Conservation (phyloP, 2,888 invertebrate species). For the Pterostichus niger region DNA sequence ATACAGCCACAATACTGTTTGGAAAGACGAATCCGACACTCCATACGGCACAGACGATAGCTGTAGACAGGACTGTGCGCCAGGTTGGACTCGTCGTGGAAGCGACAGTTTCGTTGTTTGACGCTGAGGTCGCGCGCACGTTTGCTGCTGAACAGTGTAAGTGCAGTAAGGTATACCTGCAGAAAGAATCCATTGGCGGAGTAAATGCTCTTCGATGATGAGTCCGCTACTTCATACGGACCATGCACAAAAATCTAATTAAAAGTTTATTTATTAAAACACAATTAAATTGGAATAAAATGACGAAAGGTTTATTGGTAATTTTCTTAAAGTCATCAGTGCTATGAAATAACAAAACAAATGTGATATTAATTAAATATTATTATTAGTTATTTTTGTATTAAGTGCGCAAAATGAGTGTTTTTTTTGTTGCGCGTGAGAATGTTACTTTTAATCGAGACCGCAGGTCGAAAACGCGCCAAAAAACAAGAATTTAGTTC, state of each 20-base stretch:
- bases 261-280: conserved; percentile 62
- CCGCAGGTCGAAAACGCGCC: too few relatives aligned
- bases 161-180: conserved; percentile 73
- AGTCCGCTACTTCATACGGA: conserved; percentile 84
- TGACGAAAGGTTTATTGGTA: too few relatives aligned
- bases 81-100: conserved; percentile 83
- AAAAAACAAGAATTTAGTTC: too few relatives aligned
- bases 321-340: too few relatives aligned
- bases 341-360: too few relatives aligned
- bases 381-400: too few relatives aligned
- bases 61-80: conserved; percentile 85
- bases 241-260: conserved; percentile 83
- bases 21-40: conserved; percentile 84
- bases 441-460: too few relatives aligned
- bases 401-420: too few relatives aligned
- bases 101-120: conserved; percentile 85
- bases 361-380: too few relatives aligned
- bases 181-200: conserved; percentile 74
- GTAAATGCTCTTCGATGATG: conserved; percentile 77
- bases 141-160: conserved; percentile 74
- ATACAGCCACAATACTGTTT: conserved; percentile 84
- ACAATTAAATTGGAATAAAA: too few relatives aligned
- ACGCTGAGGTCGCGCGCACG: conserved; percentile 77
- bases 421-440: too few relatives aligned
- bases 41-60: conserved; percentile 84